phyloP scores from a whole-genome alignment of 1,140 invertebrate species.

The Galleria mellonella region DNA sequence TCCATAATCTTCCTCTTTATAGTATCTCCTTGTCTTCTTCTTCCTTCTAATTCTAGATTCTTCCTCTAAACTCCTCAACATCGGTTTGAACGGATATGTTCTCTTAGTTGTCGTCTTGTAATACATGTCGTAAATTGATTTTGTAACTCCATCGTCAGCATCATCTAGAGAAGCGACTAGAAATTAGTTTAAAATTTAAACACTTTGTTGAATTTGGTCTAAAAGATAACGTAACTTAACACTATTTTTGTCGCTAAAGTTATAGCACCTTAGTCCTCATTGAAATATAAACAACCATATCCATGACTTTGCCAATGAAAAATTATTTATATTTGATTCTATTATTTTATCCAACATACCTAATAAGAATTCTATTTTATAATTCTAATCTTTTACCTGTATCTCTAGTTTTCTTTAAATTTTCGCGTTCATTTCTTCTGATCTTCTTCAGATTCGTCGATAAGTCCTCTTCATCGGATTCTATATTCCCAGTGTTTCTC shows the following conservation, averaged over 20 bases:
- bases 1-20: constrained; percentile 9
- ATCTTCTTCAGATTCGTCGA: constrained; percentile 22
- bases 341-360: too few relatives aligned
- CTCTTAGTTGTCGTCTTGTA: constrained; percentile 31
- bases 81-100: constrained; percentile 13
- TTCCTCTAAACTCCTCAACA: constrained; percentile 17
- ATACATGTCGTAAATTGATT: constrained; percentile 61
- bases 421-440: constrained; percentile 8
- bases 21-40: constrained; percentile 12
- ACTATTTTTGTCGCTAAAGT: too few relatives aligned
- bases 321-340: too few relatives aligned
- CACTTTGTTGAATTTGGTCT: neutral
- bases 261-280: too few relatives aligned
- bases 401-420: constrained; percentile 10
- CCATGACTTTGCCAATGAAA: too few relatives aligned
- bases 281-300: too few relatives aligned
- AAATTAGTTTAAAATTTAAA: constrained; percentile 5
- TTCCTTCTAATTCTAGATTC: constrained; percentile 9
- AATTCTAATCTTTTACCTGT: constrained; percentile 10
- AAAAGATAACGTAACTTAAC: too few relatives aligned
- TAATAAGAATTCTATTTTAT: too few relatives aligned
- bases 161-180: constrained; percentile 18
- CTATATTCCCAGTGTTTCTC: constrained; percentile 10
- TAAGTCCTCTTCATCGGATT: constrained; percentile 28
- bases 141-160: constrained; percentile 44